These are phyloP conservation scores for Heliothis subflexa DNA, from an alignment of 1,140 invertebrate genomes.

Conservation along the genomic window DNA sequence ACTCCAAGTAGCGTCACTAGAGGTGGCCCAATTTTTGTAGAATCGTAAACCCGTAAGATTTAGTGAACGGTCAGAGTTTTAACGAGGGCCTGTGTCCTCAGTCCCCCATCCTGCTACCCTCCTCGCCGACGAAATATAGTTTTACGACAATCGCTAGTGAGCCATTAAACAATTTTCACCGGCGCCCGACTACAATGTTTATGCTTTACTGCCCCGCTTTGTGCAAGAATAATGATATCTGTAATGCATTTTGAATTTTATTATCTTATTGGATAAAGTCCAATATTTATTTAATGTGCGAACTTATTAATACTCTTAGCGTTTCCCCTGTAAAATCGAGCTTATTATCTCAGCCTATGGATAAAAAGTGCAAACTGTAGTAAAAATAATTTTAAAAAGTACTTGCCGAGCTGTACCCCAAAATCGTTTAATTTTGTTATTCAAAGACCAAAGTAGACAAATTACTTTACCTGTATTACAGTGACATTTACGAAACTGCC, in stretches of 20 bases:
- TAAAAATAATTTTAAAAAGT: too few relatives aligned
- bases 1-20: constrained; percentile 36
- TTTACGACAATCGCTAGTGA: constrained; percentile 76
- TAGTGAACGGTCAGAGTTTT: constrained; percentile 77
- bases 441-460: too few relatives aligned
- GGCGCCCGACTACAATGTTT: constrained; percentile 54
- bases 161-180: constrained; percentile 78
- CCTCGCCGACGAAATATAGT: constrained; percentile 70
- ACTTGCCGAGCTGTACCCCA: too few relatives aligned
- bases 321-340: too few relatives aligned
- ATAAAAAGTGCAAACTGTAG: too few relatives aligned
- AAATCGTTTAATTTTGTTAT: too few relatives aligned
- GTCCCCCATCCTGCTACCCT: constrained; percentile 50
- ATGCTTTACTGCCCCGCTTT: constrained; percentile 35
- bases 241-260: constrained; percentile 12
- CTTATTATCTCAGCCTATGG: too few relatives aligned
- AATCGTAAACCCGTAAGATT: constrained; percentile 80
- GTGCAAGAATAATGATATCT: constrained; percentile 1
- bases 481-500: neutral
- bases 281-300: neutral
- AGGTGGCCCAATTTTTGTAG: constrained; percentile 70
- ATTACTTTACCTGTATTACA: neutral
- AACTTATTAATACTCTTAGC: too few relatives aligned
- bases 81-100: constrained; percentile 68
- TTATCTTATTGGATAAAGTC: constrained; percentile 1